phyloP scores from a whole-genome alignment of 2,888 invertebrate species.

The Cantharis rufa region DNA sequence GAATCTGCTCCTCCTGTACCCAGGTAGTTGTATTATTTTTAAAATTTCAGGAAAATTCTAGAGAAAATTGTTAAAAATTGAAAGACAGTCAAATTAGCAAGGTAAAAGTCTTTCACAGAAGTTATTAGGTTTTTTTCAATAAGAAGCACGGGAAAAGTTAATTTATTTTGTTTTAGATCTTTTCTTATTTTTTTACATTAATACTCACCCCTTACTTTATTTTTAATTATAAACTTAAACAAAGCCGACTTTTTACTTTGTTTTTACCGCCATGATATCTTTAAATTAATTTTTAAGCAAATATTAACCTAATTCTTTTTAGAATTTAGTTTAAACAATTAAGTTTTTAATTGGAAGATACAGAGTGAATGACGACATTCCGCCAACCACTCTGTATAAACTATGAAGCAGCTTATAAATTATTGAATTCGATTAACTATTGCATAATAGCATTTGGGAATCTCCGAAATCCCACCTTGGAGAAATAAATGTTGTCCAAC shows the following conservation, averaged over 20 bases:
- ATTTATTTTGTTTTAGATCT: background rate
- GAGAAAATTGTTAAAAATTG: background rate
- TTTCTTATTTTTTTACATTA: background rate
- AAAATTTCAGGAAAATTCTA: background rate
- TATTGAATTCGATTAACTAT: background rate
- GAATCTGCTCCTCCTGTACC: slow-evolving; percentile 50
- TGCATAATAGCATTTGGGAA: background rate
- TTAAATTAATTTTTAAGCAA: background rate
- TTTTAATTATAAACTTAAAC: background rate
- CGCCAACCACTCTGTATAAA: background rate
- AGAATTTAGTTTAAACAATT: background rate
- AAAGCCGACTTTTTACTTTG: background rate
- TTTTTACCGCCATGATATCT: background rate
- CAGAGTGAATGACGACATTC: no score
- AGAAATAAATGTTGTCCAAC: background rate
- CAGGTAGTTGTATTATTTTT: slow-evolving; percentile 57
- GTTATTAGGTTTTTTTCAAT: background rate
- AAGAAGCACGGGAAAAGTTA: no score
- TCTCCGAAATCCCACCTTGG: background rate
- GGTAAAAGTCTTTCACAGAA: background rate
- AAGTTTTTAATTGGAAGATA: background rate
- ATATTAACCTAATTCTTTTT: background rate
- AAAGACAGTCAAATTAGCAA: background rate
- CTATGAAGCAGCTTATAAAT: background rate
- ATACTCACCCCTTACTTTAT: background rate